Evolutionary conservation across 2,113 vertebrate species (phyloP), one percentile per base, ranked within the genome.

Genomic region (Hyla sarda): DNA sequence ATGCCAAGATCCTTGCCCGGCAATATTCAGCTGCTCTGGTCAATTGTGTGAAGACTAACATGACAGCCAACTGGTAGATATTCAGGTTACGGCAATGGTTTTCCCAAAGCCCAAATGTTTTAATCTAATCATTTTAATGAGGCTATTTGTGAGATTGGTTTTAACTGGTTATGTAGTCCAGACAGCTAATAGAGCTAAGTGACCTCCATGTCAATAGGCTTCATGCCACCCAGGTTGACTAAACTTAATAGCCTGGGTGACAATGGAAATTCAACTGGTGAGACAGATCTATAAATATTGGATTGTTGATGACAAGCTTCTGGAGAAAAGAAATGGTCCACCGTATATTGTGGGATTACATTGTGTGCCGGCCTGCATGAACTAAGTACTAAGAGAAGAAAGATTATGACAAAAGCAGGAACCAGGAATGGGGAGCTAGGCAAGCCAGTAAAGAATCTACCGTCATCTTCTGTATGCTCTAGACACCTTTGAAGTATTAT

Each of bases 61-160:
- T 50, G 10, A 52, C 52, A 71, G 21, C 80, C 30, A 52, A 34
- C 28, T 23, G 56, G 76, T 37, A 79, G 52, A 79, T 58, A 56
- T 65, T 25, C 3, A 65, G 62, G 67, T 30, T 25, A 82, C 1
- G 21, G 6, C 25, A 6, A n/a, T 58, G 21, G 17, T 23, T 78
- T 54, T 56, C 1, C 5, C 19, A 23, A 78, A 78, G 50, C 19
- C 77, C 25, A 11, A 1, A 25, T 56, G 34, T 60, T 58, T 78
- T 79, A 58, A 79, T 58, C 21, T 2, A 60, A 79, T 79, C 41
- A 79, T 19, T 79, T 60, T 79, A 76, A 76, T 76, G 25, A 76
- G 47, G 73, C 17, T 71, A 41, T 50, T 75, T 76, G 11, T 30
- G 45, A 50, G 45, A 76, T 50, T 76, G n/a, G 25, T 75, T 25